Conservation (phyloP, 2,797 vertebrate species). For the Steatocranus sp. region DNA sequence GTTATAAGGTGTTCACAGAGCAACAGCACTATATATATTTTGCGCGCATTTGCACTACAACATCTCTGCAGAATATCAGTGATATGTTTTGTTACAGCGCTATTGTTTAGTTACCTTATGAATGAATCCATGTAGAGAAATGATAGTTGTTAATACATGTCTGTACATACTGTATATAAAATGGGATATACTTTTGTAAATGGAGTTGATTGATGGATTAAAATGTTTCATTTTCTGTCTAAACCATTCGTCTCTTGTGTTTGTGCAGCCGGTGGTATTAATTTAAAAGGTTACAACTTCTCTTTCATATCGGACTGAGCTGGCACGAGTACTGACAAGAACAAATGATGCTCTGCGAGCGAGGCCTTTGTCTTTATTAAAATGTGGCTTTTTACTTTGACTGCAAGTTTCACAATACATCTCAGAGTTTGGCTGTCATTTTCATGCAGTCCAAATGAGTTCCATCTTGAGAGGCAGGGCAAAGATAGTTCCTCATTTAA, state of each 20-base stretch:
- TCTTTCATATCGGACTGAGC: slow-evolving; percentile 30
- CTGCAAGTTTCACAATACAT: slow-evolving; percentile 43
- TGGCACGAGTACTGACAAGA: slow-evolving; percentile 57
- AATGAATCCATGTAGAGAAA: slow-evolving; percentile 69
- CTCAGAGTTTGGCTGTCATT: slow-evolving; percentile 28
- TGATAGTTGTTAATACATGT: slow-evolving; percentile 72
- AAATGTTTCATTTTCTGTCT: slow-evolving; percentile 75
- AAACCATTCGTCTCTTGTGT: slow-evolving; percentile 47
- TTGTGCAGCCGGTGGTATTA: slow-evolving; percentile 38
- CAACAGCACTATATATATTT: slow-evolving; percentile 72
- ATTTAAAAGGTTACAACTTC: slow-evolving; percentile 45
- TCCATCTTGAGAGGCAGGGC: slow-evolving; percentile 46
- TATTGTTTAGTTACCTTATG: slow-evolving; percentile 66
- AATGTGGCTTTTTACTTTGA: slow-evolving; percentile 31
- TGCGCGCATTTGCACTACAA: slow-evolving; percentile 75
- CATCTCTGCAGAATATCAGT: slow-evolving; percentile 70
- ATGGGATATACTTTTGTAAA: slow-evolving; percentile 84
- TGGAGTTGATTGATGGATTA: slow-evolving; percentile 77
- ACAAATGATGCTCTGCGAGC: slow-evolving; percentile 46
- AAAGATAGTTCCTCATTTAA: slow-evolving; percentile 63
- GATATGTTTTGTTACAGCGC: slow-evolving; percentile 66
- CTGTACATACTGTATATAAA: slow-evolving; percentile 84
- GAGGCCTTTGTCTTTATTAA: slow-evolving; percentile 55
- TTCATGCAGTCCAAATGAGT: slow-evolving; percentile 52
- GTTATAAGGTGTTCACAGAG: slow-evolving; percentile 59